Evolutionary conservation across 1,140 invertebrate species (phyloP).

Genomic region (Pseudoatta argentina): DNA sequence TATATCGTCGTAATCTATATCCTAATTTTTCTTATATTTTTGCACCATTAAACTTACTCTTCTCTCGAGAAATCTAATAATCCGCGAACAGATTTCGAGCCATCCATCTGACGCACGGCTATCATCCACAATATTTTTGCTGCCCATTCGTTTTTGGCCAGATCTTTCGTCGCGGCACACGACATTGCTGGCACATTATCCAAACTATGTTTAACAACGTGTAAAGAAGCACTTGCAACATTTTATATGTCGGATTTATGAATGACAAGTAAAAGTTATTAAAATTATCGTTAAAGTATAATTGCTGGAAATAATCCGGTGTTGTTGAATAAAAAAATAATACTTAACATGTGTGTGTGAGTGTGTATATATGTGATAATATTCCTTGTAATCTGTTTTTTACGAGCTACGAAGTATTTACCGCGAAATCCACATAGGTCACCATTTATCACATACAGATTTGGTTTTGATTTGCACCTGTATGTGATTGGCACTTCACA

Average conservation of each 20-base stretch:
- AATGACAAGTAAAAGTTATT: neutral
- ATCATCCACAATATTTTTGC: constrained; percentile 68
- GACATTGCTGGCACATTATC: constrained; percentile 59
- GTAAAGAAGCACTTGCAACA: constrained; percentile 48
- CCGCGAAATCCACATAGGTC: constrained; percentile 62
- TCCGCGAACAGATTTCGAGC: constrained; percentile 25
- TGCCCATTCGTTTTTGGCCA: constrained; percentile 66
- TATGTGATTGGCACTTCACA: constrained; percentile 57
- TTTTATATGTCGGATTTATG: constrained; percentile 22
- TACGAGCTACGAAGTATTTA: constrained; percentile 40
- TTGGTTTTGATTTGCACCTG: constrained; percentile 42
- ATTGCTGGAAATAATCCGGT: neutral
- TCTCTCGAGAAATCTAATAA: constrained; percentile 53
- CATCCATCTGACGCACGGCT: constrained; percentile 69
- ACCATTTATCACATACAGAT: constrained; percentile 65
- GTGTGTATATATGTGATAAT: neutral
- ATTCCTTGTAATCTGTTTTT: neutral
- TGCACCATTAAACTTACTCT: constrained; percentile 65
- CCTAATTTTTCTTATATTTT: constrained; percentile 5
- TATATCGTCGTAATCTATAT: neutral
- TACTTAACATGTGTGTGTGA: neutral
- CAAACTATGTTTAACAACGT: constrained; percentile 55
- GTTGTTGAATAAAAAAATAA: neutral
- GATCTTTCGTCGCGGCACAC: constrained; percentile 34
- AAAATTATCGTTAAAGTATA: constrained; percentile 12